phyloP scores from a whole-genome alignment of 2,797 vertebrate genomes.

The Hoplostethus atlanticus region DNA sequence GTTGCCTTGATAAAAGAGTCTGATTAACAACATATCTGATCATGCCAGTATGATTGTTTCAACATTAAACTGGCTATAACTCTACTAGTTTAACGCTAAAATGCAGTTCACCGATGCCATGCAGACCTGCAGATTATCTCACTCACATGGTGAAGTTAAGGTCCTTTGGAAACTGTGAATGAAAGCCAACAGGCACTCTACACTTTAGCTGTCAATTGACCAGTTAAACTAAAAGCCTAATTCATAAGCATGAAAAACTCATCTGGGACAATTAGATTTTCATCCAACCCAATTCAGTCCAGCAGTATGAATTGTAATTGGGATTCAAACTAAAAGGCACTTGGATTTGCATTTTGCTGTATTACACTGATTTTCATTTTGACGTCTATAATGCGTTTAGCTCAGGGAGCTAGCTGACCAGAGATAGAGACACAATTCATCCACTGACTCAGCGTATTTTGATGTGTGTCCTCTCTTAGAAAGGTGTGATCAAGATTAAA shows the following conservation, averaged over 20 bases:
- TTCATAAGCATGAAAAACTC: conserved; percentile 31
- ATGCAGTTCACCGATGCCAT: neutral
- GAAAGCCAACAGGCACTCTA: neutral
- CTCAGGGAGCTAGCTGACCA: neutral
- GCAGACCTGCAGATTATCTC: neutral
- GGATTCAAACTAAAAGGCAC: neutral
- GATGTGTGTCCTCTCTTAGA: conserved; percentile 34
- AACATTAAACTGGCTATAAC: neutral
- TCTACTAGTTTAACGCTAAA: neutral
- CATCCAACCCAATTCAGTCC: neutral
- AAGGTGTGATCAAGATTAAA: conserved; percentile 38
- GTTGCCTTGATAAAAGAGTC: neutral
- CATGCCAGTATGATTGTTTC: conserved; percentile 7
- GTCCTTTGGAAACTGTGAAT: conserved; percentile 22
- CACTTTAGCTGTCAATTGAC: conserved; percentile 26
- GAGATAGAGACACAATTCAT: conserved; percentile 15
- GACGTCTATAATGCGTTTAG: conserved; percentile 13
- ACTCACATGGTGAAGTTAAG: conserved; percentile 5
- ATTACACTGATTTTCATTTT: neutral
- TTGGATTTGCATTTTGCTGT: neutral
- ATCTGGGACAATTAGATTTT: conserved; percentile 17
- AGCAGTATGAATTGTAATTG: conserved; percentile 2
- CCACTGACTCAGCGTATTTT: conserved; percentile 35
- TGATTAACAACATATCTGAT: conserved; percentile 22
- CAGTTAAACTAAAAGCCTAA: conserved; percentile 29